Percentiles rank a stretch among this genome's conserved stretches.
These are phyloP conservation scores for Drosophila arizonae DNA, from an alignment of 1,140 invertebrate genomes.

Conservation along the genomic window DNA sequence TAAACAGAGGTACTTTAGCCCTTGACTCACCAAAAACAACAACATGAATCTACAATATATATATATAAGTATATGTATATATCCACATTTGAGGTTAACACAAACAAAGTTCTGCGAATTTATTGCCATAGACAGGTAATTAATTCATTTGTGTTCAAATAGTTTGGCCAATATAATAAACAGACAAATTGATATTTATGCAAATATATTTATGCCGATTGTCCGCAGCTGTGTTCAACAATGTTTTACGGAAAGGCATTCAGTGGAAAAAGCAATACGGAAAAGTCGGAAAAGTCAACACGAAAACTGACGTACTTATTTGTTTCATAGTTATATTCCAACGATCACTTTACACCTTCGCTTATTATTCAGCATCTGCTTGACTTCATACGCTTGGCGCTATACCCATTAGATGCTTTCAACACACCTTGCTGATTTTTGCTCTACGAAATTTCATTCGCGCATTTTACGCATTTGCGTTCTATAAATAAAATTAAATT, in stretches of 20 bases:
- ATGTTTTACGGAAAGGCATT: background rate
- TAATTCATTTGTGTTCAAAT: slow-evolving; percentile 66
- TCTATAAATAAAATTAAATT: slow-evolving; percentile 9
- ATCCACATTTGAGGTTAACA: background rate
- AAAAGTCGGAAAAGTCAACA: background rate
- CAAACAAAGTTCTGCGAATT: slow-evolving; percentile 33
- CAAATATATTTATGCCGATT: slow-evolving; percentile 9
- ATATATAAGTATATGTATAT: slow-evolving; percentile 1
- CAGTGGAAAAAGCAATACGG: background rate
- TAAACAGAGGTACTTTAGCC: slow-evolving; percentile 44
- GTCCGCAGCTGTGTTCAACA: slow-evolving; percentile 23
- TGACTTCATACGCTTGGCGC: slow-evolving; percentile 19
- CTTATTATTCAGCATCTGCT: slow-evolving; percentile 2
- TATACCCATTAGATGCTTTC: slow-evolving; percentile 24
- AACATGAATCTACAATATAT: background rate
- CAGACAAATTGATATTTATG: slow-evolving; percentile 24
- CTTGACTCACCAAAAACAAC: slow-evolving; percentile 40
- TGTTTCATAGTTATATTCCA: slow-evolving; percentile 16
- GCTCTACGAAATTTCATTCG: background rate
- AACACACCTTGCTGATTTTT: slow-evolving; percentile 29
- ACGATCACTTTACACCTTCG: slow-evolving; percentile 10
- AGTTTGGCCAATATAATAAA: slow-evolving; percentile 29
- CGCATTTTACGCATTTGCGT: slow-evolving; percentile 5
- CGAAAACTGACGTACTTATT: background rate
- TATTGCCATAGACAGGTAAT: slow-evolving; percentile 64